Evolutionary conservation across 2,888 invertebrate species (phyloP).

Genomic region (Trichopoda pennipes): DNA sequence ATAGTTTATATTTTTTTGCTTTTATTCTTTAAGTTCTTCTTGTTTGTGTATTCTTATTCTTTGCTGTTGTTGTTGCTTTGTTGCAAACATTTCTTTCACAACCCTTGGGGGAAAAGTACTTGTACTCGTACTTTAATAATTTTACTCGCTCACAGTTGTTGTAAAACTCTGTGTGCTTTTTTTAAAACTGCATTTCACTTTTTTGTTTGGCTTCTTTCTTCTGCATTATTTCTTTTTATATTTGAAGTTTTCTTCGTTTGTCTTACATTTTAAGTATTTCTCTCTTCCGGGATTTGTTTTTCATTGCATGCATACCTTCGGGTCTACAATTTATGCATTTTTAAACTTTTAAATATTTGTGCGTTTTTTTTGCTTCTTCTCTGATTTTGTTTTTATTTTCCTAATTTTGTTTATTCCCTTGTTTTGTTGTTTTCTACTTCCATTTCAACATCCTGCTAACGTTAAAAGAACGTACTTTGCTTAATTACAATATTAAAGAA

Average conservation of each 20-base stretch:
- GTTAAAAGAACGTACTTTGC: conserved; percentile 33
- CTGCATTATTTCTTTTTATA: background rate
- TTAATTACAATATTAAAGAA: conserved; percentile 4
- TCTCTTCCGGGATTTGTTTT: background rate
- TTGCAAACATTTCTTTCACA: conserved; percentile 19
- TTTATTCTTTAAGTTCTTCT: background rate
- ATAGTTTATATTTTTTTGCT: conserved; percentile 7
- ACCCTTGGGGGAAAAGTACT: conserved; percentile 40
- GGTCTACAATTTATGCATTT: conserved; percentile 30
- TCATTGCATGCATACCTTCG: conserved; percentile 15
- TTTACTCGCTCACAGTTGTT: conserved; percentile 1
- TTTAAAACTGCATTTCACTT: background rate
- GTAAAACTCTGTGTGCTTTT: background rate
- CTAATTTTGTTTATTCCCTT: conserved; percentile 22
- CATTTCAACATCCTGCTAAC: conserved; percentile 23
- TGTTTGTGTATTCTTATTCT: background rate
- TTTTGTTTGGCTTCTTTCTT: conserved; percentile 27
- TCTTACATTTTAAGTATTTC: conserved; percentile 29
- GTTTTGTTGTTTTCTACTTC: conserved; percentile 22
- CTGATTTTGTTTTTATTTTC: conserved; percentile 11
- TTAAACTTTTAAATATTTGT: background rate
- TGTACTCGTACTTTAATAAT: background rate
- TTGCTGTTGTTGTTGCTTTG: conserved; percentile 7
- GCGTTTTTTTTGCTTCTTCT: background rate
- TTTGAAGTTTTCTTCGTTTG: conserved; percentile 11